Evolutionary conservation across 2,113 vertebrate species (phyloP), one percentile per base, ranked within the genome.

Genomic region (Myocastor coypus): DNA sequence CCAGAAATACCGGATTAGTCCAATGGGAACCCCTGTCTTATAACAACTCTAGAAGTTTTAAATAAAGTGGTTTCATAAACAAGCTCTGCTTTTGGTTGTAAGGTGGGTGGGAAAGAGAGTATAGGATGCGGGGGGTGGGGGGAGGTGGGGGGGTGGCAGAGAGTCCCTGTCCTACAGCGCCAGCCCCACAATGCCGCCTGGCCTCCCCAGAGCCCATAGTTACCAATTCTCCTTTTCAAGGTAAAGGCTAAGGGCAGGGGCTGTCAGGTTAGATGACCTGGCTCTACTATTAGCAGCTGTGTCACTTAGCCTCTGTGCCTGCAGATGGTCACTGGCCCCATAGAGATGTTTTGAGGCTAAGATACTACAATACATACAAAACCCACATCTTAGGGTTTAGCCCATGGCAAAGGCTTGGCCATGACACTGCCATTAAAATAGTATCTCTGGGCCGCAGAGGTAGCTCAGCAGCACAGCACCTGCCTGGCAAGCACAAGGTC

Each of bases 91-190:
- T 85, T 85, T 52, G 86, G 55, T 57, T 88, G 30, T n/a, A 59
- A 80, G 20, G n/a, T 26, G 32, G 34, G 42, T 42, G 14, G 14
- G 10, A 19, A 83, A 8, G 30, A 66, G 57, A 46, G 11, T 19
- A 24, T 2, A 57, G 61, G n/a, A 6, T 0, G n/a, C n/a, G n/a
- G n/a, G n/a, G n/a, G n/a, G n/a, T n/a, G n/a, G n/a, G n/a, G n/a
- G n/a, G n/a, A n/a, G n/a, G n/a, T n/a, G n/a, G n/a, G 0, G 24
- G 26, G 28, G 0, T 26, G 32, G 50, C 32, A 7, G 69, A 46
- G 64, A 11, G 50, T 16, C 80, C 83, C 13, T 13, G 59, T 42
- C 46, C 34, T 32, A 7, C n/a, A 59, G 42, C 6, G 3, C 52
- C 24, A 32, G 50, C 16, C 24, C 40, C 17, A 55, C 28, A 1